Evolutionary conservation across 2,113 vertebrate genomes (phyloP).

Genomic region (Dasyurus viverrinus): DNA sequence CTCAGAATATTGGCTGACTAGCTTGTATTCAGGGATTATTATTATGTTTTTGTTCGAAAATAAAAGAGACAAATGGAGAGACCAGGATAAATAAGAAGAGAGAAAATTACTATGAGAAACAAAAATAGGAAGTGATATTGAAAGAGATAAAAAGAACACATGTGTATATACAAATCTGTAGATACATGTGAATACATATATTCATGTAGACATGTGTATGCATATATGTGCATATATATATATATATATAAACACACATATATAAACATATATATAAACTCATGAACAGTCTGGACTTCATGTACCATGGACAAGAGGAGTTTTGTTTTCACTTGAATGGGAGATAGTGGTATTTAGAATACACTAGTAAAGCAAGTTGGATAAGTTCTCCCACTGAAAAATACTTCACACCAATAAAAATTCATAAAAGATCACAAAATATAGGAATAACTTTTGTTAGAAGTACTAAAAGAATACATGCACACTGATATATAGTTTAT

Average conservation of each 20-base stretch:
- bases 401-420: background rate
- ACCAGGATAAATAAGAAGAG: too few relatives aligned
- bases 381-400: background rate
- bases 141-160: too few relatives aligned
- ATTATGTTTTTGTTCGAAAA: too few relatives aligned
- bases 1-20: too few relatives aligned
- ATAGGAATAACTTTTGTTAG: background rate
- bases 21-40: too few relatives aligned
- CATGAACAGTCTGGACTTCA: background rate
- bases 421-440: background rate
- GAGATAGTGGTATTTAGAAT: background rate
- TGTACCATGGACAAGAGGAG: background rate
- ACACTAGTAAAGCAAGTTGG: background rate
- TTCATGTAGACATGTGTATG: too few relatives aligned
- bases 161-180: background rate
- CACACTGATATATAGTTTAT: background rate
- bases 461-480: background rate
- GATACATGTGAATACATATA: too few relatives aligned
- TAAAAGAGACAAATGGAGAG: too few relatives aligned
- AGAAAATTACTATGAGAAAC: too few relatives aligned
- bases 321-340: background rate
- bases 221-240: too few relatives aligned
- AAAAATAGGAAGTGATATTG: too few relatives aligned
- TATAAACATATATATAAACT: background rate
- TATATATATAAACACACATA: too few relatives aligned